These are phyloP conservation scores for Danionella dracula DNA, from an alignment of 2,797 vertebrate species.

Conservation along the genomic window DNA sequence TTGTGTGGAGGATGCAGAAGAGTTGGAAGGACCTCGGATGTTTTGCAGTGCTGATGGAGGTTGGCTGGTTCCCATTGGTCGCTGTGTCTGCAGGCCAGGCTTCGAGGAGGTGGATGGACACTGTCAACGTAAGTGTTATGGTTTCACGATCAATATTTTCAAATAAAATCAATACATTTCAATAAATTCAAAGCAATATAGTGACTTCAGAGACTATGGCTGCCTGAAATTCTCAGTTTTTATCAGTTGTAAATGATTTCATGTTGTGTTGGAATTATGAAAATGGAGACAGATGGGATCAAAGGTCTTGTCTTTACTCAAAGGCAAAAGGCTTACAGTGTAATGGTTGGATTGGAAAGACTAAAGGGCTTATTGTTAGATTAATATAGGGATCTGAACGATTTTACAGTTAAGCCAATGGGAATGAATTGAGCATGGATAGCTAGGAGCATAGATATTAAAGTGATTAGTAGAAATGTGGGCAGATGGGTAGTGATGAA, in stretches of 20 bases:
- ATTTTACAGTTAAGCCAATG: not conserved
- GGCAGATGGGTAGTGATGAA: not conserved
- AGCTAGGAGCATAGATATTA: not conserved
- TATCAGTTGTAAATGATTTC: not conserved
- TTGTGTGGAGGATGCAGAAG: slow-evolving; percentile 91
- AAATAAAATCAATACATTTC: not conserved
- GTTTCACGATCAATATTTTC: no score
- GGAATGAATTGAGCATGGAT: not conserved
- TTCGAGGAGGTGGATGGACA: slow-evolving; percentile 88
- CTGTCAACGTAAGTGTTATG: slow-evolving; percentile 81
- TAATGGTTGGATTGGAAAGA: not conserved
- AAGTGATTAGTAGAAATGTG: not conserved
- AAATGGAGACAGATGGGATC: not conserved
- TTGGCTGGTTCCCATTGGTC: slow-evolving; percentile 98
- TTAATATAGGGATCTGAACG: slow-evolving; percentile 3
- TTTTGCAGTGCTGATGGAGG: slow-evolving; percentile 97
- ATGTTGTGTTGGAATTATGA: not conserved
- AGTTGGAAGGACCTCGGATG: slow-evolving; percentile 93
- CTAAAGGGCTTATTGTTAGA: not conserved
- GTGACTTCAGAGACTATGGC: not conserved
- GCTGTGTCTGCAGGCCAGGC: slow-evolving; percentile 91
- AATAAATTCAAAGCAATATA: not conserved
- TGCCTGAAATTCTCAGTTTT: not conserved
- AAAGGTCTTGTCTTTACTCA: not conserved
- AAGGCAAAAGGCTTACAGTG: no score